Evolutionary conservation across 2,888 invertebrate species (phyloP).

Genomic region (Xestia xanthographa): DNA sequence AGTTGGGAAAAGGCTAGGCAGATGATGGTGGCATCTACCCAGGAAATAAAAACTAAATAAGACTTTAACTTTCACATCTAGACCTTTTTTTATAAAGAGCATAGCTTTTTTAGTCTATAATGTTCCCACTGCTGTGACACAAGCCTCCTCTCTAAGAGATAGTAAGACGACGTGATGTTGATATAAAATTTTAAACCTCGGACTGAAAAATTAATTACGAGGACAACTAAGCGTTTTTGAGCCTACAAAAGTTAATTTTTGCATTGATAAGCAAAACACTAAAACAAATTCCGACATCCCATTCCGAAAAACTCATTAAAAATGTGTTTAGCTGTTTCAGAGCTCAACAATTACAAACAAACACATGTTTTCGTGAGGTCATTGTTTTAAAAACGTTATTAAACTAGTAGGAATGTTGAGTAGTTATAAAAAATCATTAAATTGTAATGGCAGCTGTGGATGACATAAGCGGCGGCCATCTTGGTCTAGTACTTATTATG

Average conservation of each 20-base stretch:
- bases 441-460: conserved; percentile 51
- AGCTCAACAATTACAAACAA: background rate
- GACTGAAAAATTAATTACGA: background rate
- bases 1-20: too few species aligned
- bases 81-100: too few species aligned
- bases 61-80: too few species aligned
- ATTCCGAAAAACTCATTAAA: background rate
- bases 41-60: too few species aligned
- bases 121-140: background rate
- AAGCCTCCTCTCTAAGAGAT: rapidly evolving
- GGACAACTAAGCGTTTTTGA: background rate
- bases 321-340: conserved; percentile 10
- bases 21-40: too few species aligned
- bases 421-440: conserved; percentile 48
- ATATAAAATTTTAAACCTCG: background rate
- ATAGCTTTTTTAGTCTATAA: background rate
- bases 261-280: background rate
- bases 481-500: conserved; percentile 32
- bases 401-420: conserved; percentile 30
- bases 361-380: conserved; percentile 38
- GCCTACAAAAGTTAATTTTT: background rate
- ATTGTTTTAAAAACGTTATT: conserved; percentile 25
- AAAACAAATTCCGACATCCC: background rate
- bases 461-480: conserved; percentile 62
- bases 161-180: background rate